phyloP scores from a whole-genome alignment of 2,797 vertebrate genomes.

The Dendrocincla fuliginosa region DNA sequence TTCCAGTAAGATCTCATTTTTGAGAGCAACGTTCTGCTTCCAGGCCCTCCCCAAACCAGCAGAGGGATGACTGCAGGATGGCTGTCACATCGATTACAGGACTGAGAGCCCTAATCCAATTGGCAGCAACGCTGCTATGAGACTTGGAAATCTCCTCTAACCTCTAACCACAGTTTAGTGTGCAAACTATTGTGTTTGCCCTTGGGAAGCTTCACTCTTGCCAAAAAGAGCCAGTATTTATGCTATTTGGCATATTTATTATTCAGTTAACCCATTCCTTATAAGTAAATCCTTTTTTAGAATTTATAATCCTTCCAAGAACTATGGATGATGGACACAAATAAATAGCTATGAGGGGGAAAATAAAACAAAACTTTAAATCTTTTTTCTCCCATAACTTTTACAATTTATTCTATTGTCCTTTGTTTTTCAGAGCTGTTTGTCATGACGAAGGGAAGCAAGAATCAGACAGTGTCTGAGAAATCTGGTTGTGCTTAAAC shows the following conservation, averaged over 20 bases:
- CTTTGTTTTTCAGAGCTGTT: slow-evolving; percentile 30
- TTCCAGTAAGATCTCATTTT: background rate
- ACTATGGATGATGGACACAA: background rate
- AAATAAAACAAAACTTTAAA: slow-evolving; percentile 30
- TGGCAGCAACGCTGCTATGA: background rate
- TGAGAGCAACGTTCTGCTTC: background rate
- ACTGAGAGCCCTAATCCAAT: slow-evolving; percentile 11
- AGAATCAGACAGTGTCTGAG: background rate
- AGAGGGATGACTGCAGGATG: slow-evolving; percentile 1
- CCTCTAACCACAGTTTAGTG: slow-evolving; percentile 34
- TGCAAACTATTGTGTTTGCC: slow-evolving; percentile 50
- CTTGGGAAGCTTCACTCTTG: slow-evolving; percentile 27
- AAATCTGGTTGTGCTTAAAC: slow-evolving; percentile 50
- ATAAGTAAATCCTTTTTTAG: background rate
- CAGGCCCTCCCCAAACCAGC: background rate
- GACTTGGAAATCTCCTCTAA: slow-evolving; percentile 43
- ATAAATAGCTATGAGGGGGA: background rate
- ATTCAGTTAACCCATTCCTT: slow-evolving; percentile 45
- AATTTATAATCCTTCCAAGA: background rate
- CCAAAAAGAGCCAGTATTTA: slow-evolving; percentile 26
- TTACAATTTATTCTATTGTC: background rate
- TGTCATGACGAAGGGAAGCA: background rate
- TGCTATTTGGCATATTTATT: slow-evolving; percentile 28
- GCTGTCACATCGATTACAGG: background rate
- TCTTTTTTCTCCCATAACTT: background rate